These are phyloP conservation scores for Ormyrus thymus DNA, from an alignment of 2,888 invertebrate genomes.

Conservation along the genomic window DNA sequence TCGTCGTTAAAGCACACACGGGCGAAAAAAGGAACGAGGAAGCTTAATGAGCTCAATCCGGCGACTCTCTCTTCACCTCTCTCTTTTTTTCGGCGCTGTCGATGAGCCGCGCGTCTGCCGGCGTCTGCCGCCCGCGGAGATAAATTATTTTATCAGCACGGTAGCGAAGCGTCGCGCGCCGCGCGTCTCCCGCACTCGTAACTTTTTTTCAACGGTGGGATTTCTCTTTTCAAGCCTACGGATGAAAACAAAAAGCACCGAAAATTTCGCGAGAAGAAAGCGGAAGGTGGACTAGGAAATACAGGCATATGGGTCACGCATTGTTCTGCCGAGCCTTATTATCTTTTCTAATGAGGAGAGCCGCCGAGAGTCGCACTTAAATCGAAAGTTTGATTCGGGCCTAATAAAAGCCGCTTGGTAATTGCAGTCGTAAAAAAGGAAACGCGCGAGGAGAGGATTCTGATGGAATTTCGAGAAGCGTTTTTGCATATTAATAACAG, in stretches of 20 bases:
- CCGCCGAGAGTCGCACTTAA: neutral
- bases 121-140: neutral
- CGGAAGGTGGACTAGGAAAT: neutral
- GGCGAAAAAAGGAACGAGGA: constrained; percentile 5
- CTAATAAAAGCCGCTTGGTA: constrained; percentile 3
- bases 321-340: constrained; percentile 43
- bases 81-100: constrained; percentile 1
- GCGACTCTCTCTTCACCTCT: constrained; percentile 25
- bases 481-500: too few relatives aligned
- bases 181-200: constrained; percentile 12
- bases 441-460: too few relatives aligned
- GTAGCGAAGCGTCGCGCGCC: constrained; percentile 1
- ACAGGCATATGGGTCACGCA: constrained; percentile 38
- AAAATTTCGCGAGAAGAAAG: constrained; percentile 43
- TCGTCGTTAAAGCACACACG: constrained; percentile 27
- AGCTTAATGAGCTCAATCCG: constrained; percentile 48
- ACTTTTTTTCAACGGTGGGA: constrained; percentile 3
- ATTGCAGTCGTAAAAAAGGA: neutral
- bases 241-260: neutral
- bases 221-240: constrained; percentile 38
- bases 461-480: too few relatives aligned
- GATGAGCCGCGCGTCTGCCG: neutral
- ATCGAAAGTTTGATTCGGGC: constrained; percentile 18
- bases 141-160: constrained; percentile 37
- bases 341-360: constrained; percentile 37